Evolutionary conservation across 2,113 vertebrate species (phyloP).

Genomic region (Nesogale talazaci): DNA sequence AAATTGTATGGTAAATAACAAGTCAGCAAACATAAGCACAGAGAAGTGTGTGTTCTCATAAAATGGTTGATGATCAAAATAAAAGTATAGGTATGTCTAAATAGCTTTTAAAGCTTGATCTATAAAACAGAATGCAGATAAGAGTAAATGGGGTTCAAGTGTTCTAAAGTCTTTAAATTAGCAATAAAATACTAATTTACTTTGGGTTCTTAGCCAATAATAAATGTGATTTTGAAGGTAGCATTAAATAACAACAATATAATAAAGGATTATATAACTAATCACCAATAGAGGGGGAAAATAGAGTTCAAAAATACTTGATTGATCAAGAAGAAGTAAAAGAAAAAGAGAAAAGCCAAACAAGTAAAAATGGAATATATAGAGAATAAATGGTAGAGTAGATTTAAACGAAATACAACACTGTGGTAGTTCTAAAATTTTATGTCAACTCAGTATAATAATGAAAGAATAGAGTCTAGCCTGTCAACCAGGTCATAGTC

Average conservation of each 20-base stretch:
- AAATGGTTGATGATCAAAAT: slow-evolving; percentile 10
- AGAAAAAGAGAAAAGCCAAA: neutral
- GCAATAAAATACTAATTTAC: neutral
- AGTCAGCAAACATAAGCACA: neutral
- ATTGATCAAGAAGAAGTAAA: neutral
- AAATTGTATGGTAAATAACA: neutral
- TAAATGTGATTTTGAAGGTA: slow-evolving; percentile 6
- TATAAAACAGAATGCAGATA: slow-evolving; percentile 14
- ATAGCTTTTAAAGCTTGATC: neutral
- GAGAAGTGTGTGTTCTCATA: neutral
- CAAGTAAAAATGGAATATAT: neutral
- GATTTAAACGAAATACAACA: slow-evolving; percentile 27
- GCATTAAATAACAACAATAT: slow-evolving; percentile 1
- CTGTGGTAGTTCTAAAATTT: neutral
- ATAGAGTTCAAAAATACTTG: neutral
- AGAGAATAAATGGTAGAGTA: neutral
- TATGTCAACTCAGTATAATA: too few species aligned
- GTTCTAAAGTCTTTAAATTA: slow-evolving; percentile 6
- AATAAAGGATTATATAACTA: neutral
- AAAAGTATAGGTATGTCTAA: neutral
- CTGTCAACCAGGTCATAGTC: too few species aligned
- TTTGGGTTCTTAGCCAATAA: neutral
- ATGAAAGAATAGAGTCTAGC: too few species aligned
- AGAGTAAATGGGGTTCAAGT: neutral
- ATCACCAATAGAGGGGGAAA: neutral